phyloP scores from a whole-genome alignment of 2,113 vertebrate genomes.

The Motacilla alba region DNA sequence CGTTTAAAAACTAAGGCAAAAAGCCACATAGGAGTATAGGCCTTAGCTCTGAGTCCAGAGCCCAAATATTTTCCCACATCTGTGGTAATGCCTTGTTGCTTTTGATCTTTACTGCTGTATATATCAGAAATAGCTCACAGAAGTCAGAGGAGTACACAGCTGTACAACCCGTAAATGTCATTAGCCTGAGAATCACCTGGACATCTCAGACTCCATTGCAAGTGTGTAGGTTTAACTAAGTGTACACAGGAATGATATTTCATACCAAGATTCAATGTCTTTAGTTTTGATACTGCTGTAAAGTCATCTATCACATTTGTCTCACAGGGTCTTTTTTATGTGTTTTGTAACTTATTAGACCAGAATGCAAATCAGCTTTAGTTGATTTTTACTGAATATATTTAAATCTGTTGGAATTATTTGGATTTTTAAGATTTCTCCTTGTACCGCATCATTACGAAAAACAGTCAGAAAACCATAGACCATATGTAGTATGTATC shows the following conservation, averaged over 20 bases:
- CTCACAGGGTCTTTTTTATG: constrained; percentile 46
- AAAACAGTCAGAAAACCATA: not conserved
- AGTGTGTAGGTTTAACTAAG: not conserved
- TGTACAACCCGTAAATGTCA: not conserved
- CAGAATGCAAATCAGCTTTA: constrained; percentile 52
- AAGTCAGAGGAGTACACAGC: not conserved
- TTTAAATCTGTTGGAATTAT: constrained; percentile 61
- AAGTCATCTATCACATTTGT: constrained; percentile 59
- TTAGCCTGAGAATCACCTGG: not conserved
- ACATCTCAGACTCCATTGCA: not conserved
- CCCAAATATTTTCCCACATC: not conserved
- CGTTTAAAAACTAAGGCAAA: not conserved
- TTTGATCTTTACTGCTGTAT: not conserved
- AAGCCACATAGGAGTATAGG: not conserved
- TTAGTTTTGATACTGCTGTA: constrained; percentile 48
- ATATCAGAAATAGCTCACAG: not conserved
- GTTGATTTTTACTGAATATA: constrained; percentile 60
- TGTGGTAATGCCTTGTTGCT: not conserved
- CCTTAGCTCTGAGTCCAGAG: not conserved
- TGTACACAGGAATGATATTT: constrained; percentile 29
- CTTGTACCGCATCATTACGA: not conserved
- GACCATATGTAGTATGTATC: not conserved
- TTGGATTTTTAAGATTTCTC: not conserved
- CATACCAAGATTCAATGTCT: constrained; percentile 51
- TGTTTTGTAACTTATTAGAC: constrained; percentile 50